These are phyloP conservation scores for Agonopterix alstromeriana DNA, from an alignment of 2,888 invertebrate species.

Conservation along the genomic window DNA sequence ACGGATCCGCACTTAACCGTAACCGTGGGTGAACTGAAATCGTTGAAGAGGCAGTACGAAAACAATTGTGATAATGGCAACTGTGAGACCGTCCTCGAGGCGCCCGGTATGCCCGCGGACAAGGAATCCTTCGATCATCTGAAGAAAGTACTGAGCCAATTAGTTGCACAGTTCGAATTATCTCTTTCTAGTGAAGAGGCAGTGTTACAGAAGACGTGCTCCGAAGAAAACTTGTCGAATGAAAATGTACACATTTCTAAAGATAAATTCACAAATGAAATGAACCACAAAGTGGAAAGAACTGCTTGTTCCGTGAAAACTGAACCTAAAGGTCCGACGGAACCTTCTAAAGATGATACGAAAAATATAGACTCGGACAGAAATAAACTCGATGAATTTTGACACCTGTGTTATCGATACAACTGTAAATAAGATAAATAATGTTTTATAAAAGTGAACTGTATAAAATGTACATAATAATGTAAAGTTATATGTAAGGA, in stretches of 20 bases:
- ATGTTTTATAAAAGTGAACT: background rate
- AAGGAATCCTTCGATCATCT: conserved; percentile 54
- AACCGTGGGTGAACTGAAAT: conserved; percentile 66
- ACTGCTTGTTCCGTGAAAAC: conserved; percentile 12
- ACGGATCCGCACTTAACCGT: conserved; percentile 74
- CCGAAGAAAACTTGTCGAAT: conserved; percentile 12
- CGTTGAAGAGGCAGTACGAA: conserved; percentile 41
- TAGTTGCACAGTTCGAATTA: conserved; percentile 57
- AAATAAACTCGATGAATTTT: conserved; percentile 22
- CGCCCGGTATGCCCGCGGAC: conserved; percentile 23
- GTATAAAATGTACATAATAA: conserved; percentile 30
- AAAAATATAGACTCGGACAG: conserved; percentile 12
- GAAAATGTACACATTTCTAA: conserved; percentile 21
- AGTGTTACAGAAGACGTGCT: conserved; percentile 15
- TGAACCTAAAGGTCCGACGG: background rate
- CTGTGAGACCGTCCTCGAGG: conserved; percentile 30
- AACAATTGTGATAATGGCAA: conserved; percentile 32
- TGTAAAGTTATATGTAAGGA: conserved; percentile 18
- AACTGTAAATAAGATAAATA: background rate
- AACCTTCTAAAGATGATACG: background rate
- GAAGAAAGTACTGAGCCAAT: conserved; percentile 59
- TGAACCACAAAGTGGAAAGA: conserved; percentile 11
- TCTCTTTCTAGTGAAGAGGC: conserved; percentile 40
- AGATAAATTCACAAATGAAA: conserved; percentile 24
- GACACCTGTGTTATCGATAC: conserved; percentile 15